Conservation (phyloP, 2,113 vertebrate genomes). For the Dinomys branickii region DNA sequence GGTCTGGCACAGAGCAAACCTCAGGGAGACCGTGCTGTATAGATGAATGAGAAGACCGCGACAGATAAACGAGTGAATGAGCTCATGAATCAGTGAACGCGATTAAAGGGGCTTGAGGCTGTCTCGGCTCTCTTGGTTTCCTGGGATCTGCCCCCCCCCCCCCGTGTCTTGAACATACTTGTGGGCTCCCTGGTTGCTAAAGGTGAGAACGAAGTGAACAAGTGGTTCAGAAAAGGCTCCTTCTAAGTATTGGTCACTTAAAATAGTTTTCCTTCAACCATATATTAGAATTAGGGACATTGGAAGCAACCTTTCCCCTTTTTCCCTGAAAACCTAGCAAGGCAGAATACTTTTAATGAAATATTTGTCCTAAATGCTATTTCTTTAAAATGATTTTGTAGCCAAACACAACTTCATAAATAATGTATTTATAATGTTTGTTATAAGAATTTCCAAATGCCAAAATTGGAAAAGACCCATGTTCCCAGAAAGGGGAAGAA, state of each 20-base stretch:
- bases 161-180: not conserved
- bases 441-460: conserved; percentile 34
- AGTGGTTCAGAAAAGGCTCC: not conserved
- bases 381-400: conserved; percentile 67
- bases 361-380: conserved; percentile 60
- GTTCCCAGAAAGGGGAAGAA: conserved; percentile 25
- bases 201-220: no score
- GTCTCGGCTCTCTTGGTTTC: not conserved
- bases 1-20: not conserved
- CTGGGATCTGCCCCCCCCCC: not conserved
- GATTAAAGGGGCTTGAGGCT: not conserved
- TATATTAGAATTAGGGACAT: conserved; percentile 13
- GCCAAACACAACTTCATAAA: conserved; percentile 60
- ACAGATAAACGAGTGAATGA: no score
- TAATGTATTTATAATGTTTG: conserved; percentile 44
- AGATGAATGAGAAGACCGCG: no score
- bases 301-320: conserved; percentile 5
- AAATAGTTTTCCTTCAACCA: not conserved
- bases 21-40: not conserved
- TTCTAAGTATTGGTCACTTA: not conserved
- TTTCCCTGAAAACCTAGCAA: conserved; percentile 46
- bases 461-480: conserved; percentile 17
- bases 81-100: not conserved
- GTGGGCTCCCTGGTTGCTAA: not conserved
- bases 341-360: conserved; percentile 55